These are phyloP conservation scores for Sula dactylatra DNA, from an alignment of 2,113 vertebrate genomes.

Conservation along the genomic window DNA sequence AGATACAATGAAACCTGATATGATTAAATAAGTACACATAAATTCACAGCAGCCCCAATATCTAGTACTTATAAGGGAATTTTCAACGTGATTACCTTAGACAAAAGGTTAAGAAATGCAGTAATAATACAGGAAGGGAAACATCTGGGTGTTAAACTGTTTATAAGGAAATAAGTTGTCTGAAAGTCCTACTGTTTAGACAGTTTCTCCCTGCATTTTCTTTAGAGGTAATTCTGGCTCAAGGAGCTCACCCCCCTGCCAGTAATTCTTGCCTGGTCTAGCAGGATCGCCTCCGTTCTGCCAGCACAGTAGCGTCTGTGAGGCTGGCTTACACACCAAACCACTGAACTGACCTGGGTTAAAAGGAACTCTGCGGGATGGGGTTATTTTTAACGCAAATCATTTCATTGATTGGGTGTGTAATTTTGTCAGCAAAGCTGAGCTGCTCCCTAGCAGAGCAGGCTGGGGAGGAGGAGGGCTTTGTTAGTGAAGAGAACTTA, in stretches of 20 bases:
- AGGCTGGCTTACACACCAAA: background rate
- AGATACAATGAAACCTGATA: background rate
- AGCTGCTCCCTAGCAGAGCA: background rate
- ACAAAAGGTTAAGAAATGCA: background rate
- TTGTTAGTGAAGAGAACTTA: background rate
- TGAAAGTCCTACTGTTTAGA: background rate
- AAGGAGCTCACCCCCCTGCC: background rate
- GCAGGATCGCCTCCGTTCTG: background rate
- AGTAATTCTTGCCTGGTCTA: background rate
- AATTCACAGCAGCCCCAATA: background rate
- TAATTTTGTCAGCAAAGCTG: background rate
- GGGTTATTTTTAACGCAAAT: conserved; percentile 1
- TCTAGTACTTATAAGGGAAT: background rate
- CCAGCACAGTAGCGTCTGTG: background rate
- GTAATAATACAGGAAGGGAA: background rate
- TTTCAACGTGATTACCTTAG: background rate
- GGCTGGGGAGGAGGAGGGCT: background rate
- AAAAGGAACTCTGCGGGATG: background rate
- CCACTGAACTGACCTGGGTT: background rate
- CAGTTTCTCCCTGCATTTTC: background rate
- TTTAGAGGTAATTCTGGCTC: background rate
- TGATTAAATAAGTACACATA: background rate
- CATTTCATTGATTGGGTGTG: background rate
- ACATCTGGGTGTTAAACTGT: background rate
- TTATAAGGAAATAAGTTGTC: background rate